Base-by-base conservation (phyloP, 2,113 vertebrate genomes). In the Gobio gobio region DNA sequence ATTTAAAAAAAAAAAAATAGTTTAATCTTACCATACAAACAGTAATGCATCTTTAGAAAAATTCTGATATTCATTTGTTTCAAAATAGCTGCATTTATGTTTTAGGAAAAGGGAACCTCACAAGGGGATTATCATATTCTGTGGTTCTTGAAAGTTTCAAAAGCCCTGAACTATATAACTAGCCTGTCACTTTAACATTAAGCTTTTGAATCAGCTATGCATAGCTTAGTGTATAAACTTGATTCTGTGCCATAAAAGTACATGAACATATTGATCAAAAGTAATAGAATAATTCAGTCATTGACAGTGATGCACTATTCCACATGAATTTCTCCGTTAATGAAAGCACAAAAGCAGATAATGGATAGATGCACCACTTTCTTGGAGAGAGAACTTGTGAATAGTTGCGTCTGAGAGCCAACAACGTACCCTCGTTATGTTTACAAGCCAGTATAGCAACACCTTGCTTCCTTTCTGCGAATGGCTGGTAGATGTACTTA, bases 401-500 rank as follows among this genome's bases (percentile, higher is more conserved):
- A 81, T 36, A 80, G 40, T 47, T 54, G 8, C 1, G 2, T 49
- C 36, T 22, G 12, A 18, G 43, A 68, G 45, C 63, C 45, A 68
- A 43, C 26, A 16, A 18, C 10, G 49, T 49, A 29, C 29, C 56
- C 43, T 49, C 14, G 9, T 51, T 51, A n/a, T 66, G 61, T 64
- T 61, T 63, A 54, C 61, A 82, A 68, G 26, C 5, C 61, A 54
- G 47, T 45, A 47, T 64, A 66, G 16, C 45, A 68, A 82, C 45
- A 68, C 22, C 18, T 78, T 22, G 26, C 51, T 72, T 78, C 43
- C 84, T 73, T 86, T 29, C 29, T 80, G 45, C 40, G 16, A 76
- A 70, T 68, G 47, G 51, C 45, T 40, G 47, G 43, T 83, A 24
- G 24, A 58, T 10, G 43, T 82, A 74, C 47, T 77, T 84, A 26